These are phyloP conservation scores for Microtus richardsoni DNA, from an alignment of 2,113 vertebrate genomes.

Conservation along the genomic window DNA sequence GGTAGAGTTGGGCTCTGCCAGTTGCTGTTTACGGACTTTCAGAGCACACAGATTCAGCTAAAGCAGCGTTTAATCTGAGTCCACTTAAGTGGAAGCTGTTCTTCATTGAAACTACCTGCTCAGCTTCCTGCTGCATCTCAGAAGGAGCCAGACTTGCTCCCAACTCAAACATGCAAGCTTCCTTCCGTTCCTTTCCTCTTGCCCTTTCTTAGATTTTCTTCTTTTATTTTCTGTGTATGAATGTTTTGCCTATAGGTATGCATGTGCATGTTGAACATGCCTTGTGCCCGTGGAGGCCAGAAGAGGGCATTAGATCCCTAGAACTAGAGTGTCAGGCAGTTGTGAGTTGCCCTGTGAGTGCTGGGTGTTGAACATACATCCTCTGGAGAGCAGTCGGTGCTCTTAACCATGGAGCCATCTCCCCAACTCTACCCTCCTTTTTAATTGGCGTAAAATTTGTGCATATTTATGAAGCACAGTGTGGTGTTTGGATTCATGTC, in stretches of 20 bases:
- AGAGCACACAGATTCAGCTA: background rate
- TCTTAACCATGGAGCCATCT: background rate
- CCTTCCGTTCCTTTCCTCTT: background rate
- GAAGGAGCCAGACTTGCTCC: slow-evolving; percentile 8
- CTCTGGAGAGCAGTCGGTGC: background rate
- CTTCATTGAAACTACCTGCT: background rate
- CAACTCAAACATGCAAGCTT: slow-evolving; percentile 9
- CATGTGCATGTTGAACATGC: background rate
- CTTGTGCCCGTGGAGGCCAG: background rate
- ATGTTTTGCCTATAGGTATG: background rate
- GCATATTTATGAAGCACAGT: background rate
- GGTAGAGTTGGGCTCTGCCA: background rate
- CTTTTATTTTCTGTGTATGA: background rate
- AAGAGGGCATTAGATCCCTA: background rate
- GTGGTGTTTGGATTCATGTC: background rate
- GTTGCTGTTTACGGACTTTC: background rate
- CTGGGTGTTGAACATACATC: background rate
- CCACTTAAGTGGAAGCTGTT: slow-evolving; percentile 21
- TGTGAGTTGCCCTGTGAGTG: background rate
- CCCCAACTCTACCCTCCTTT: too few relatives aligned
- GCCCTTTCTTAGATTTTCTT: background rate
- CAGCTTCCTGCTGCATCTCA: slow-evolving; percentile 42
- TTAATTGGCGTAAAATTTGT: background rate
- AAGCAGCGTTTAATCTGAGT: slow-evolving; percentile 19
- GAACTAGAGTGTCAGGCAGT: background rate